Percentiles rank a stretch among this genome's conserved stretches.
Conservation (phyloP, 2,113 vertebrate genomes). For the Hassar affinis region DNA sequence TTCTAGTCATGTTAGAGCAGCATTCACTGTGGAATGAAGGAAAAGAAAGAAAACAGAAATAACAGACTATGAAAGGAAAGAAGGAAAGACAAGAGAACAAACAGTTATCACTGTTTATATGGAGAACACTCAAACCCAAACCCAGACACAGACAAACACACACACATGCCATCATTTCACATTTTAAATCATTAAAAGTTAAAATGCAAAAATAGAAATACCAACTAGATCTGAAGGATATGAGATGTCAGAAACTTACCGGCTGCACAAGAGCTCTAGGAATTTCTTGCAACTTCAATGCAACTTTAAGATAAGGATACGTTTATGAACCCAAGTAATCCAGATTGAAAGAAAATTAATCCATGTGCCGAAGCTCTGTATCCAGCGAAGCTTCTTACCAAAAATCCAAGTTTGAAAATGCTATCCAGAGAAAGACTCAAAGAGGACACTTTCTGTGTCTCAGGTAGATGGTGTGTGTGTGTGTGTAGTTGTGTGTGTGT, state of each 20-base stretch:
- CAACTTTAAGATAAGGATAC: neutral
- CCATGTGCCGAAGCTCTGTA: neutral
- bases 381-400: neutral
- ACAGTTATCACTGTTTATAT: neutral
- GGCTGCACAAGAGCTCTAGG: neutral
- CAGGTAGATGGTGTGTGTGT: conserved; percentile 1
- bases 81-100: neutral
- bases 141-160: neutral
- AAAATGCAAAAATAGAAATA: neutral
- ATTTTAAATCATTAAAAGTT: neutral
- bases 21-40: neutral
- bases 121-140: neutral
- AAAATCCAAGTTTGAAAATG: neutral
- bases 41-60: neutral
- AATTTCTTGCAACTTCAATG: neutral
- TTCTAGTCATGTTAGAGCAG: neutral
- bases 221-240: neutral
- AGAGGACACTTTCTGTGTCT: neutral
- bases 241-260: conserved; percentile 9
- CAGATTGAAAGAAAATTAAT: conserved; percentile 17
- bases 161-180: neutral
- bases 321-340: neutral
- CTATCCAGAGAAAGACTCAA: neutral
- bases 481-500: neutral
- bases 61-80: neutral